Evolutionary conservation across 2,888 invertebrate genomes (phyloP).

Genomic region (Antheraea yamamai): DNA sequence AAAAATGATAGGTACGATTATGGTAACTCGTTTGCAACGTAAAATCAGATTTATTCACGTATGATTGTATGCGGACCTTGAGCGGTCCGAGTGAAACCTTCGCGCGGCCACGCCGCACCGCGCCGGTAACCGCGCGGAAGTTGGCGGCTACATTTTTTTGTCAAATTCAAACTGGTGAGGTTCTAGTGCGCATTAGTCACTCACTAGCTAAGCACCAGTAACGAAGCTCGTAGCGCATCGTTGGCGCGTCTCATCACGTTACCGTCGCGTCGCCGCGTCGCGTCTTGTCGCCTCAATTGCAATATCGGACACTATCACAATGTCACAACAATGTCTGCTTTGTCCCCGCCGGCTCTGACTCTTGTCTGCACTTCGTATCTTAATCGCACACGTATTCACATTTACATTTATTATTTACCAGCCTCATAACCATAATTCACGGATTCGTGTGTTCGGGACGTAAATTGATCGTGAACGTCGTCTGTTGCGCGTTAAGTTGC

Average conservation of each 20-base stretch:
- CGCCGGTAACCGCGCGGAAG: constrained; percentile 80
- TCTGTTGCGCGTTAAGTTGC: constrained; percentile 40
- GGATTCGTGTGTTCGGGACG: constrained; percentile 41
- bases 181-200: constrained; percentile 78
- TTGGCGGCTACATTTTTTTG: constrained; percentile 76
- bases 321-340: constrained; percentile 72
- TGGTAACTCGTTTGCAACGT: constrained; percentile 68
- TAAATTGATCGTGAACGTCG: constrained; percentile 51
- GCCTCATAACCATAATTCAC: constrained; percentile 46
- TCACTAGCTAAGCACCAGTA: constrained; percentile 68
- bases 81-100: constrained; percentile 77
- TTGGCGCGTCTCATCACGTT: constrained; percentile 65
- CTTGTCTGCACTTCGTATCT: constrained; percentile 49
- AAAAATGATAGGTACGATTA: constrained; percentile 53
- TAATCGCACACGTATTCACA: constrained; percentile 42
- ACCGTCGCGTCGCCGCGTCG: constrained; percentile 45
- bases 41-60: constrained; percentile 77
- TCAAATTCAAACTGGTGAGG: constrained; percentile 75
- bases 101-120: constrained; percentile 73
- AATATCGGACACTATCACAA: constrained; percentile 76
- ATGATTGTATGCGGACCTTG: constrained; percentile 80
- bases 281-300: constrained; percentile 50
- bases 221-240: constrained; percentile 62
- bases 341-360: constrained; percentile 56
- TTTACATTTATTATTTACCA: constrained; percentile 48